These are phyloP conservation scores for Drosophila miranda DNA, from an alignment of 1,140 invertebrate species.

Conservation along the genomic window DNA sequence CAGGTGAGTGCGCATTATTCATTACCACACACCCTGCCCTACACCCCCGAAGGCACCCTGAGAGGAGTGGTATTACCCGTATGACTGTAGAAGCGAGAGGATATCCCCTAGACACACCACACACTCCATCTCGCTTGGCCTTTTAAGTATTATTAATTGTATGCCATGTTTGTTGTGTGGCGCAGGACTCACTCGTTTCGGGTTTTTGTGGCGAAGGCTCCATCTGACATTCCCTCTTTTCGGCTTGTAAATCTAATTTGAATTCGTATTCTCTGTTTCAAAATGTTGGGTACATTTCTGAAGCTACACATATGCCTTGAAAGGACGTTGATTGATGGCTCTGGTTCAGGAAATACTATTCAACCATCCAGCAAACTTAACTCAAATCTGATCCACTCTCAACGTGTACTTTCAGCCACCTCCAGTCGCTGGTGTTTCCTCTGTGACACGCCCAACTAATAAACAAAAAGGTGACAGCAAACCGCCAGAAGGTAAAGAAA, in stretches of 20 bases:
- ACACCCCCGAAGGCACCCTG: conserved; percentile 17
- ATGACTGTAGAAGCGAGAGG: neutral
- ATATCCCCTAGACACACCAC: neutral
- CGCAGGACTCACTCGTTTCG: conserved; percentile 47
- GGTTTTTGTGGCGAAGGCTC: conserved; percentile 12
- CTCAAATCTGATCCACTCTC: conserved; percentile 12
- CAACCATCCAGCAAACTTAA: neutral
- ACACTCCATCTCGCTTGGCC: conserved; percentile 24
- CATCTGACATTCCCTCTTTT: conserved; percentile 15
- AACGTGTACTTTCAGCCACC: conserved; percentile 28
- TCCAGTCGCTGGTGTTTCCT: conserved; percentile 4
- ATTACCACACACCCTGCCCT: conserved; percentile 41
- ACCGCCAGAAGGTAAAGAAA: conserved; percentile 11
- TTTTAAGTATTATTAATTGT: conserved; percentile 80
- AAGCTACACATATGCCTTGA: conserved; percentile 12
- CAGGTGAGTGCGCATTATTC: conserved; percentile 79
- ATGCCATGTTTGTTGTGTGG: conserved; percentile 58
- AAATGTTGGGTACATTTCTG: conserved; percentile 30
- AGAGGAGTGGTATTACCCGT: conserved; percentile 61
- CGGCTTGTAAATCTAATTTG: conserved; percentile 59
- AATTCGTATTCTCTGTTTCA: conserved; percentile 47
- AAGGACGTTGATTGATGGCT: neutral
- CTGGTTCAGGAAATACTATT: too few relatives aligned
- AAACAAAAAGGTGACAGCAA: conserved; percentile 35
- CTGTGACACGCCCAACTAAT: conserved; percentile 27